Evolutionary conservation across 2,888 invertebrate genomes (phyloP).

Genomic region (Agrochola lychnidis): DNA sequence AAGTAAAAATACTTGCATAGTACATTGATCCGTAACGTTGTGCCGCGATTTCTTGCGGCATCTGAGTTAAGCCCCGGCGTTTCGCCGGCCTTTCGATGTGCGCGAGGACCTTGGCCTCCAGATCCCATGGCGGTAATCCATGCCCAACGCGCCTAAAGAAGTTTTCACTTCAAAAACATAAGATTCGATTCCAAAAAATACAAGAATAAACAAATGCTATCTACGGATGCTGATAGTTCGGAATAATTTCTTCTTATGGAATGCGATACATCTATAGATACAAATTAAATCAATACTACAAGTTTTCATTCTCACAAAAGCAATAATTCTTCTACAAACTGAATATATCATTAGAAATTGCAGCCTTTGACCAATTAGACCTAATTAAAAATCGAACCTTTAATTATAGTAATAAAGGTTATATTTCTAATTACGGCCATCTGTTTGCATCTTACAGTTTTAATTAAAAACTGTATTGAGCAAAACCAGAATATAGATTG

Average conservation of each 20-base stretch:
- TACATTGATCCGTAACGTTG: no score
- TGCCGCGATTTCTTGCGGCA: no score
- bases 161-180: no score
- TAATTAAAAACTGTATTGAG: slow-evolving; percentile 63
- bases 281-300: neutral
- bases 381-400: slow-evolving; percentile 60
- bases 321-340: neutral
- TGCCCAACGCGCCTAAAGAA: no score
- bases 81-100: no score
- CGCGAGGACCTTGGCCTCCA: no score
- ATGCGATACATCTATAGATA: neutral
- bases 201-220: no score
- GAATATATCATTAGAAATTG: neutral
- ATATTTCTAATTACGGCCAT: slow-evolving; percentile 45
- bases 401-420: slow-evolving; percentile 37
- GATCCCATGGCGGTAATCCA: no score
- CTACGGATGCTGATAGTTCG: no score
- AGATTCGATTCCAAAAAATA: no score
- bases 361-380: slow-evolving; percentile 53
- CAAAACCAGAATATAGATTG: neutral
- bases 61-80: no score
- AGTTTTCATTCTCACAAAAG: neutral
- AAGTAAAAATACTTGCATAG: no score
- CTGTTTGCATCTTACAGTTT: slow-evolving; percentile 61
- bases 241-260: neutral